A percentile compares a stretch with the other conserved stretches of the same genome.
Evolutionary conservation across 2,888 invertebrate genomes (phyloP).

Genomic region (Heliconius charithonia): DNA sequence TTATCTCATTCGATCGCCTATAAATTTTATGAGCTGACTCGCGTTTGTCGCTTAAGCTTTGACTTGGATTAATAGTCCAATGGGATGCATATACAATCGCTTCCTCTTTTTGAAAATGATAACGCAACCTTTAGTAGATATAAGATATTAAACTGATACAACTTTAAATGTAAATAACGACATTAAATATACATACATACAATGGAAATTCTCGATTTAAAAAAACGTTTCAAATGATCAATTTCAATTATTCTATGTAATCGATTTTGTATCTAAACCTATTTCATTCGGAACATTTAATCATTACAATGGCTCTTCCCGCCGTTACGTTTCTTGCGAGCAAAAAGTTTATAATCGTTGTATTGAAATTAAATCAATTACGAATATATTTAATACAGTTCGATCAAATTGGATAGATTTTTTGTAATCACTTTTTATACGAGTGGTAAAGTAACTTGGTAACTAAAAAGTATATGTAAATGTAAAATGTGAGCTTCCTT

Average conservation of each 20-base stretch:
- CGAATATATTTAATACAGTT: constrained; percentile 13
- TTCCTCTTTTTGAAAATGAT: constrained; percentile 51
- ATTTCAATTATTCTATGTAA: constrained; percentile 17
- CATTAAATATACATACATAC: background rate
- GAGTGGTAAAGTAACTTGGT: background rate
- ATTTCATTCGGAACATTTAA: constrained; percentile 12
- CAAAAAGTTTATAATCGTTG: constrained; percentile 21
- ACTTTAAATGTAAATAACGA: background rate
- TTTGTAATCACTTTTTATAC: constrained; percentile 21
- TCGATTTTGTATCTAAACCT: constrained; percentile 22
- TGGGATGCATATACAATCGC: constrained; percentile 58
- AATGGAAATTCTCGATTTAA: background rate
- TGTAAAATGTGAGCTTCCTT: background rate
- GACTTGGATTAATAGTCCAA: constrained; percentile 76
- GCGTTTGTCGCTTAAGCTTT: constrained; percentile 77
- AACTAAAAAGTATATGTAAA: background rate
- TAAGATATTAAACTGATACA: background rate
- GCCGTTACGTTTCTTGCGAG: constrained; percentile 17
- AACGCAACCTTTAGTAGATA: background rate
- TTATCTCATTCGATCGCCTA: constrained; percentile 84
- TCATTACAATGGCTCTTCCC: constrained; percentile 25
- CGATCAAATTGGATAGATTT: constrained; percentile 2
- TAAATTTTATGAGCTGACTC: constrained; percentile 83
- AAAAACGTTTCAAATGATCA: background rate
- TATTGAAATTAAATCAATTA: constrained; percentile 21